Evolutionary conservation across 2,113 vertebrate genomes (phyloP).

Genomic region (Saimiri boliviensis): DNA sequence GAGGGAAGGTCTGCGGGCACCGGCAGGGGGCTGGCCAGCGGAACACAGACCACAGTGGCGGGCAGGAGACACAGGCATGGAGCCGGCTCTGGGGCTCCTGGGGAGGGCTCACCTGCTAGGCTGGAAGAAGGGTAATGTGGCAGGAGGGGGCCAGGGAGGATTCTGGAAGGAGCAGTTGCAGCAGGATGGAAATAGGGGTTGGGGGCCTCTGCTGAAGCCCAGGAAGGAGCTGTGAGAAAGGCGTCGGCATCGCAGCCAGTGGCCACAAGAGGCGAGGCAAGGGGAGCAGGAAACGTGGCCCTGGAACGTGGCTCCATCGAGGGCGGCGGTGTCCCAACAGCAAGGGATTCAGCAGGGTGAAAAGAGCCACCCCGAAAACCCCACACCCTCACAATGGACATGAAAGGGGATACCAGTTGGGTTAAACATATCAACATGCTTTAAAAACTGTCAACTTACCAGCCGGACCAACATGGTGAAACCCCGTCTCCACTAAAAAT

Average conservation of each 20-base stretch:
- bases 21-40: background rate
- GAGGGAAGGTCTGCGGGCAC: background rate
- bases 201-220: no score
- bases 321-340: background rate
- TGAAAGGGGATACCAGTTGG: background rate
- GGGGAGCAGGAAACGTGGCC: background rate
- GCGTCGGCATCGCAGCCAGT: no score
- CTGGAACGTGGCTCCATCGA: background rate
- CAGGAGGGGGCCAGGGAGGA: background rate
- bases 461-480: no score
- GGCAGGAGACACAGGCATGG: background rate
- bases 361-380: background rate
- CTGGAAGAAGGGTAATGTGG: background rate
- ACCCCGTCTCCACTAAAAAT: no score
- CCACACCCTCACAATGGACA: background rate
- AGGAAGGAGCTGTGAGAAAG: background rate
- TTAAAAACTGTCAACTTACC: background rate
- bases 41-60: no score
- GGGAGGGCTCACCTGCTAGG: no score
- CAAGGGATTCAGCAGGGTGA: background rate
- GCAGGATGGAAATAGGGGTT: background rate
- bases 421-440: no score
- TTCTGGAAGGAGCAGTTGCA: background rate
- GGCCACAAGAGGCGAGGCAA: accelerated
- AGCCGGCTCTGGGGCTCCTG: no score